A percentile compares a stretch with the other conserved stretches of the same genome.
These are phyloP conservation scores for Brassicogethes aeneus DNA, from an alignment of 2,888 invertebrate species.

Conservation along the genomic window DNA sequence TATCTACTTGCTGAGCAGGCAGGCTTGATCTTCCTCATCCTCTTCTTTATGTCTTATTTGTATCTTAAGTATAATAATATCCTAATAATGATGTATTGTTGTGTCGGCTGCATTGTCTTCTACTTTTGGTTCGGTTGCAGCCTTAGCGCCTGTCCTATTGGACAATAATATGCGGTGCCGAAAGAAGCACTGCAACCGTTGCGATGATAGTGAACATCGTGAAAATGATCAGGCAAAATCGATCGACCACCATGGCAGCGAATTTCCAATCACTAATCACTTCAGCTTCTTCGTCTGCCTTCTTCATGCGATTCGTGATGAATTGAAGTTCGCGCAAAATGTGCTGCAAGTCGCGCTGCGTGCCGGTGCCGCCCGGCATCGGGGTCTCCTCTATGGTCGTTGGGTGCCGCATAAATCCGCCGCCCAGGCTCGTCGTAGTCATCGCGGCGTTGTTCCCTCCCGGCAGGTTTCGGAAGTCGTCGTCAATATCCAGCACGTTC, in stretches of 20 bases:
- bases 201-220: constrained; percentile 89
- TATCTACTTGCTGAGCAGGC: too few relatives aligned
- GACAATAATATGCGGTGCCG: constrained; percentile 92
- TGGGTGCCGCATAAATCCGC: constrained; percentile 57
- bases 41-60: too few relatives aligned
- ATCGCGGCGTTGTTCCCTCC: constrained; percentile 45
- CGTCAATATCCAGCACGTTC: constrained; percentile 95
- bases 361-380: constrained; percentile 43
- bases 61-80: too few relatives aligned
- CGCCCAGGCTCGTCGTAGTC: constrained; percentile 32
- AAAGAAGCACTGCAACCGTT: constrained; percentile 82
- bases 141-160: constrained; percentile 50
- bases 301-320: constrained; percentile 89
- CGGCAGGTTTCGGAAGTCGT: constrained; percentile 79
- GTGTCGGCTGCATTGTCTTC: background rate
- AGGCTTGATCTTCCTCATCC: too few relatives aligned
- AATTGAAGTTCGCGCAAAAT: constrained; percentile 90
- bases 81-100: too few relatives aligned
- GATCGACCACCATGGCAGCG: constrained; percentile 96
- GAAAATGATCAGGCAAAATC: constrained; percentile 93
- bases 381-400: constrained; percentile 66
- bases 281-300: constrained; percentile 89
- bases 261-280: constrained; percentile 96
- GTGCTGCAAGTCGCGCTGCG: constrained; percentile 79
- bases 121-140: constrained; percentile 1